Percentiles rank a stretch among this genome's conserved stretches.
Evolutionary conservation across 2,113 vertebrate genomes (phyloP).

Genomic region (Notechis scutatus): DNA sequence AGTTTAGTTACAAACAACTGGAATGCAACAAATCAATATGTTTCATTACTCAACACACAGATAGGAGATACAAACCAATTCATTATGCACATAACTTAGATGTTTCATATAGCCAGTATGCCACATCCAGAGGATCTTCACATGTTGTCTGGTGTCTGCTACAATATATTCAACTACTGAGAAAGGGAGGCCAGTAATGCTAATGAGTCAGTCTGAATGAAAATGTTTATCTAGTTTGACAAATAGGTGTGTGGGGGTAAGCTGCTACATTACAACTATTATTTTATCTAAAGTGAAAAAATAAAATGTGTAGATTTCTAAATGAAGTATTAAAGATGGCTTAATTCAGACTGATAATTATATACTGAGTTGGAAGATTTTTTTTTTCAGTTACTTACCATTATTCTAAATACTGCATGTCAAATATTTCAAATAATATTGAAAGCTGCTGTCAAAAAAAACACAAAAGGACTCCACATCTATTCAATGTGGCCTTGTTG

Average conservation of each 20-base stretch:
- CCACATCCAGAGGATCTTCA: not conserved
- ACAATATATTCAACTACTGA: not conserved
- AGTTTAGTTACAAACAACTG: constrained; percentile 13
- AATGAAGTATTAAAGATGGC: constrained; percentile 49
- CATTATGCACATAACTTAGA: constrained; percentile 35
- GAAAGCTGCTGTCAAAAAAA: constrained; percentile 58
- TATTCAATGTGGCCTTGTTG: constrained; percentile 51
- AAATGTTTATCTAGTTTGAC: constrained; percentile 26
- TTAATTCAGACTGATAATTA: constrained; percentile 52
- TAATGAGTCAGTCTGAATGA: not conserved
- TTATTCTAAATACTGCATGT: constrained; percentile 63
- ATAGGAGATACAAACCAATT: constrained; percentile 38
- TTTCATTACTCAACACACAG: constrained; percentile 38
- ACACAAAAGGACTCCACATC: constrained; percentile 46
- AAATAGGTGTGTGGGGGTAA: constrained; percentile 1
- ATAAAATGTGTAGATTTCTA: constrained; percentile 50
- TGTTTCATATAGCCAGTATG: not conserved
- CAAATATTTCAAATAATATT: constrained; percentile 61
- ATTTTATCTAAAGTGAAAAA: constrained; percentile 44
- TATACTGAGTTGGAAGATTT: constrained; percentile 44
- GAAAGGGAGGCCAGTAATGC: rapidly evolving
- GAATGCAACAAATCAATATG: constrained; percentile 35
- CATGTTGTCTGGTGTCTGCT: not conserved
- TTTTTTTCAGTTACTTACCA: constrained; percentile 43
- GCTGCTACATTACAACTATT: constrained; percentile 34